Conservation (phyloP, 1,140 invertebrate genomes). For the Ctenoplectra terminalis region DNA sequence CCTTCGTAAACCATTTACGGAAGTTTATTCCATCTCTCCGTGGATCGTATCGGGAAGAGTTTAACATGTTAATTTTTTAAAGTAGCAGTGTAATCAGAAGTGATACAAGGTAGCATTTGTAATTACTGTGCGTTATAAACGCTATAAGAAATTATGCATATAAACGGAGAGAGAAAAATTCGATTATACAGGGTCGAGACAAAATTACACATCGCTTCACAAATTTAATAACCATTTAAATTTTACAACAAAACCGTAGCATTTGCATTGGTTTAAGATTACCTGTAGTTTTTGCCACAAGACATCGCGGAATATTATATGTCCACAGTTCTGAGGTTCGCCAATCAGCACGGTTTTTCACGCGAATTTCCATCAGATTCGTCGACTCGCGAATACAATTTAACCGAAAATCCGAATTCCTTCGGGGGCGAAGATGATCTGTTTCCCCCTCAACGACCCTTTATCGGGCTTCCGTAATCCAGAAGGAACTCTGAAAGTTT, state of each 20-base stretch:
- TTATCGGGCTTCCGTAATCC: constrained; percentile 44
- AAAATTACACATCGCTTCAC: too few relatives aligned
- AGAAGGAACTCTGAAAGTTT: constrained; percentile 51
- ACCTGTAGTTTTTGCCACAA: background rate
- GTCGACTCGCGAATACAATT: constrained; percentile 25
- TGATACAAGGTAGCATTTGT: too few relatives aligned
- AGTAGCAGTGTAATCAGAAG: too few relatives aligned
- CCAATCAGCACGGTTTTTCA: background rate
- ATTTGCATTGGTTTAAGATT: too few relatives aligned
- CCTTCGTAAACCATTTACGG: background rate
- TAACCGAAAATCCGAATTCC: constrained; percentile 50
- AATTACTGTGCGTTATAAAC: too few relatives aligned
- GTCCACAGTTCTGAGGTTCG: background rate
- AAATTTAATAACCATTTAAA: too few relatives aligned
- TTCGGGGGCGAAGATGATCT: constrained; percentile 31
- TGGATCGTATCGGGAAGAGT: background rate
- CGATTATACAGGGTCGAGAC: too few relatives aligned
- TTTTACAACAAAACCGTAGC: too few relatives aligned
- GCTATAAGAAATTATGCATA: too few relatives aligned
- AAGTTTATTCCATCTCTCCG: background rate
- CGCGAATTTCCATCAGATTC: constrained; percentile 19
- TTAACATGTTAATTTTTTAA: background rate
- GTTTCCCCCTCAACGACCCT: constrained; percentile 36
- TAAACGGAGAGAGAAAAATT: too few relatives aligned
- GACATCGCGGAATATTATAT: background rate